Evolutionary conservation across 2,797 vertebrate species (phyloP), one percentile per base, ranked within the genome.

Genomic region (Ctenopoma multispine): DNA sequence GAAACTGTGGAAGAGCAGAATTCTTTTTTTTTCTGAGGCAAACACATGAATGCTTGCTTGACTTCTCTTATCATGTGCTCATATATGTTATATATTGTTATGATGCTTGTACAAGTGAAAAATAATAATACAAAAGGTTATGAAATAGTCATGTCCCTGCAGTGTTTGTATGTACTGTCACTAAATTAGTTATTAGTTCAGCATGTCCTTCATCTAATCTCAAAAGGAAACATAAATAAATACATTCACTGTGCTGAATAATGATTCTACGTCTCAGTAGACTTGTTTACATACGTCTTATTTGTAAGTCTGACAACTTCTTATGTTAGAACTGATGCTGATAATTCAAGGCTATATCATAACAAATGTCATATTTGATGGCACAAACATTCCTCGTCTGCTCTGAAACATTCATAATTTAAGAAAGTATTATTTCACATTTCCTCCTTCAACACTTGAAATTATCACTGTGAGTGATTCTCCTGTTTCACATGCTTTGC

Each of bases 361-460:
- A 67, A 70, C 69, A 77, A 69, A 69, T 84, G 78, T 67, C 61
- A 71, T 53, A 53, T 74, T 73, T 66, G 63, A 48, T 65, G 57
- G 24, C 63, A 76, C 34, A 44, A 70, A 55, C 58, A 65, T 31
- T 27, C 41, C 18, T 23, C 24, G 18, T 60, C 47, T 81, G 50
- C 54, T 27, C 34, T 31, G 50, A 56, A 67, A 53, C 51, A 60
- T 2, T 46, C 44, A 80, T 77, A 31, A 5, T 7, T 27, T 27
- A 27, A 27, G 4, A 56, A 72, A 81, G 77, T 51, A 82, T 79
- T 71, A 23, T 80, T 41, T 17, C 12, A 55, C 49, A n/a, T n/a
- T n/a, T 75, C 8, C 29, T 74, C 48, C 14, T 15, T 41, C 40
- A 44, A 54, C 58, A 62, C 40, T 57, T 47, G 31, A 65, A 58